A percentile compares a stretch with the other conserved stretches of the same genome.
Conservation (phyloP, 2,797 vertebrate genomes). For the Pseudochaenichthys georgianus region DNA sequence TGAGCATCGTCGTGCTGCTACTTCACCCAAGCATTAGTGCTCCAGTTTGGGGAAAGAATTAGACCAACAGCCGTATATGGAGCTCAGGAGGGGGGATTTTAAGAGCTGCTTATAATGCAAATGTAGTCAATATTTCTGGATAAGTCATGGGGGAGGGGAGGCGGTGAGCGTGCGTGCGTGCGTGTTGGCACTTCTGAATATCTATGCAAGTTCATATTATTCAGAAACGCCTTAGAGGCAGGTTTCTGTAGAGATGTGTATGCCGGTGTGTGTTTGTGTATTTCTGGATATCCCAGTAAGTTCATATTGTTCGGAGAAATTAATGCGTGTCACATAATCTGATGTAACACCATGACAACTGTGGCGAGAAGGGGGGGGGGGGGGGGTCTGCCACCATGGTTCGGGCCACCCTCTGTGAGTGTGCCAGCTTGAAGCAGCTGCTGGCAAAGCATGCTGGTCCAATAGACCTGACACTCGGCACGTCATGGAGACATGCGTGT, state of each 20-base stretch:
- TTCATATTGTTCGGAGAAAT: no score
- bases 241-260: background rate
- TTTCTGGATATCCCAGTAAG: no score
- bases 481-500: background rate
- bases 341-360: constrained; percentile 19
- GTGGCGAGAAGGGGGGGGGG: constrained; percentile 39
- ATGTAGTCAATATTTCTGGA: constrained; percentile 30
- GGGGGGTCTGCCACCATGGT: constrained; percentile 25
- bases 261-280: no score
- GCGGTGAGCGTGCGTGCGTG: background rate
- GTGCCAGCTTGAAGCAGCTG: background rate
- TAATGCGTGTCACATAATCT: constrained; percentile 12
- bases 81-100: constrained; percentile 11
- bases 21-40: constrained; percentile 1
- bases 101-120: constrained; percentile 45
- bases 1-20: constrained; percentile 9
- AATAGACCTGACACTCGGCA: constrained; percentile 17
- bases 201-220: background rate
- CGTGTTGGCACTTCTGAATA: constrained; percentile 7
- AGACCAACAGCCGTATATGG: background rate
- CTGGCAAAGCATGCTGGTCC: constrained; percentile 37
- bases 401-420: constrained; percentile 33
- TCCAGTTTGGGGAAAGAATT: constrained; percentile 1
- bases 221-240: background rate
- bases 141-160: constrained; percentile 19